Evolutionary conservation across 1,140 invertebrate genomes (phyloP), one percentile per base, ranked within the genome.

Genomic region (Drosophila kanapiae): DNA sequence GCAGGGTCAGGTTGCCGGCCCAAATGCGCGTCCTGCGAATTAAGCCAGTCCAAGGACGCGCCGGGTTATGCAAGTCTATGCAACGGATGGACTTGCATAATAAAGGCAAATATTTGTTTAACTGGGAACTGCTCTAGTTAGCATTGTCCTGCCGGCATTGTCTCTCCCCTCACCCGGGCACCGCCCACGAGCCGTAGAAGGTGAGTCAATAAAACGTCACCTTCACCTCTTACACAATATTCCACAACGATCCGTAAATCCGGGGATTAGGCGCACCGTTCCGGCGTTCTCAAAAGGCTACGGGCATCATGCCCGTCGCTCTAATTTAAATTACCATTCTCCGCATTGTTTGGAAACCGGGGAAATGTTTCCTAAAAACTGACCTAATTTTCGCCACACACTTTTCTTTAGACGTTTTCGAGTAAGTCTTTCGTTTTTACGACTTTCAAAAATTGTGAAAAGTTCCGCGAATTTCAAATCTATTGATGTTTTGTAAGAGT

Each of bases 61-160:
- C 43, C 63, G 35, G 78, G 85, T 88, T 88, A 88, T 88, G 85
- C 85, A 88, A 88, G 84, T 79, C 75, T 81, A 90, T 90, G 84
- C 85, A 90, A 90, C 64, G 78, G 64, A 85, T 77, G 74, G 84
- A 80, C 81, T 88, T 88, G 78, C 85, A 88, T 88, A 88, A 90
- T 90, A 85, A 75, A 85, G 78, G 69, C 47, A 61, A 76, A 90
- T 90, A 72, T 79, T 59, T 56, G 64, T 83, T 79, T 80, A 88
- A 82, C 77, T 69, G 79, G 78, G 81, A 84, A 78, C 58, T 90
- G 85, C 86, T 90, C 81, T 90, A 90, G 59, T 90, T 91, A 68
- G 14, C 64, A 90, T 90, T 88, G 85, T 88, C 45, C 29, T 37
- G 23, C 4, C 33, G n/a, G 37, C 56, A 49, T 72, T 72, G 53